Conservation (phyloP, 2,888 invertebrate species). For the Sialis fuliginosa region DNA sequence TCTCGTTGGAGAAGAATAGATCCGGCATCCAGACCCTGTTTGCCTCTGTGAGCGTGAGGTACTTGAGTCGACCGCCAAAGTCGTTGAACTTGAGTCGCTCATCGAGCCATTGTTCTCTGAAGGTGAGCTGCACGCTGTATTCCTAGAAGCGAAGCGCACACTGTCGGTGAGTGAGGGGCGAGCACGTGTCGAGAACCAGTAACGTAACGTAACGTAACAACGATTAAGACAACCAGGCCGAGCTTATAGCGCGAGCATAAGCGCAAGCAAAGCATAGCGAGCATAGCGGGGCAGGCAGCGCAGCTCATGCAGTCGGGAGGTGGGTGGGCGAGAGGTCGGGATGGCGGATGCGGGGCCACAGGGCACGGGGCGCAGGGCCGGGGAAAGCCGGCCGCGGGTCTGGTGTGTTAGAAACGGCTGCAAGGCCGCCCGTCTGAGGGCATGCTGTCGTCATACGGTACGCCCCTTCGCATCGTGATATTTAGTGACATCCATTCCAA, state of each 20-base stretch:
- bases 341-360: neutral
- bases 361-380: constrained; percentile 2
- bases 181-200: neutral
- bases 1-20: constrained; percentile 94
- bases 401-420: neutral
- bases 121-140: constrained; percentile 94
- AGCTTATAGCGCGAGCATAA: constrained; percentile 10
- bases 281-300: neutral
- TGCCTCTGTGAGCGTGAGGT: constrained; percentile 83
- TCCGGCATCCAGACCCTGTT: constrained; percentile 98
- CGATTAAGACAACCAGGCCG: constrained; percentile 3
- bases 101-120: constrained; percentile 94
- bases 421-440: constrained; percentile 3
- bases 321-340: neutral
- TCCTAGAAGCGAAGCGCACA: constrained; percentile 43
- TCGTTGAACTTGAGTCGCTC: constrained; percentile 81
- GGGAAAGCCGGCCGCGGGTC: neutral
- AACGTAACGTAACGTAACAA: neutral
- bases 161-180: constrained; percentile 4
- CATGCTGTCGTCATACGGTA: neutral
- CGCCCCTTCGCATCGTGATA: neutral
- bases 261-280: no score
- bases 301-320: neutral
- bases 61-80: constrained; percentile 73
- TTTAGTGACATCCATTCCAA: constrained; percentile 2